phyloP scores from a whole-genome alignment of 92 coral and sea anemone species.

The Ricordea florida region DNA sequence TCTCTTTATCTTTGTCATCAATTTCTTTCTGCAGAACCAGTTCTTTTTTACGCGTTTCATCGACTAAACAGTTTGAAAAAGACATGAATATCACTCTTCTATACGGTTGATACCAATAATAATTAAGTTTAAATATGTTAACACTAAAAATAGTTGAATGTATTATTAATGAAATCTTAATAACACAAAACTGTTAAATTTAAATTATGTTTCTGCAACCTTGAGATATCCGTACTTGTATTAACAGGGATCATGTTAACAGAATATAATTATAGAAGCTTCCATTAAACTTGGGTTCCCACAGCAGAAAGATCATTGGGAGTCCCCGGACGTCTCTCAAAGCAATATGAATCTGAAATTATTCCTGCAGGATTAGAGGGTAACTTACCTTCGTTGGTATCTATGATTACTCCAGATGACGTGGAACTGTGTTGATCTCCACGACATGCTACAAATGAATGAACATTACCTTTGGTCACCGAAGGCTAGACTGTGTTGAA shows the following conservation, averaged over 20 bases:
- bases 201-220: not conserved
- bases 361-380: too few relatives aligned
- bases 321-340: not conserved
- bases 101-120: not conserved
- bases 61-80: not conserved
- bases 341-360: conserved; percentile 2
- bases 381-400: too few relatives aligned
- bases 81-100: not conserved
- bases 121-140: not conserved
- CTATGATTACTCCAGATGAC: too few relatives aligned
- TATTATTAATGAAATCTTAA: too few relatives aligned
- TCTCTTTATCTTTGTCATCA: not conserved
- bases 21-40: not conserved
- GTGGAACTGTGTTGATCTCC: too few relatives aligned
- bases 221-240: not conserved
- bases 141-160: not conserved
- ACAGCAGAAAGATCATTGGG: too few relatives aligned
- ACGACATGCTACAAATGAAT: too few relatives aligned
- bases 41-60: not conserved
- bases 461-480: too few relatives aligned
- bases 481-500: too few relatives aligned
- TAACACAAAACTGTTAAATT: too few relatives aligned
- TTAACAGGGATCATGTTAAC: not conserved
- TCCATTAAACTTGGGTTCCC: not conserved
- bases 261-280: not conserved